Conservation (phyloP, 2,113 vertebrate genomes). For the Saccopteryx bilineata region DNA sequence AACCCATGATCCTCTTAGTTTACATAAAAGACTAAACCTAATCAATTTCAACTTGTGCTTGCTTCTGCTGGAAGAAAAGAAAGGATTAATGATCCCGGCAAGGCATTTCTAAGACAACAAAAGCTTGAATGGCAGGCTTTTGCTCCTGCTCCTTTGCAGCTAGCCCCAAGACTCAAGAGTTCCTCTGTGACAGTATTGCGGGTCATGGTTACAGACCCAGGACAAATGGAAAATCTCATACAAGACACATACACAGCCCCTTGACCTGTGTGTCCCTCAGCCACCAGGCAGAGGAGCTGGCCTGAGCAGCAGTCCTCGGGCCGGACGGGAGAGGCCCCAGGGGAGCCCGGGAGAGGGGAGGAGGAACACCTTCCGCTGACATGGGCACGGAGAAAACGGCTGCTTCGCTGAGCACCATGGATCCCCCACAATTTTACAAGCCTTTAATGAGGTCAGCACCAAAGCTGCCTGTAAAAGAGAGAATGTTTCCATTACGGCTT, state of each 20-base stretch:
- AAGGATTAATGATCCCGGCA: not conserved
- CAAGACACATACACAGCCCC: not conserved
- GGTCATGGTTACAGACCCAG: not conserved
- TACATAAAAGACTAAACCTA: conserved; percentile 21
- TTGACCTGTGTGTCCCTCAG: not conserved
- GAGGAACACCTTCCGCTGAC: not conserved
- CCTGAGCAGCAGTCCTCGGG: not conserved
- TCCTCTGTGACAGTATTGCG: not conserved
- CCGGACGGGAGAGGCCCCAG: not conserved
- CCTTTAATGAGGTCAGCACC: not conserved
- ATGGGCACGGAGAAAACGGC: not conserved
- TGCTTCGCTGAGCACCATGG: not conserved
- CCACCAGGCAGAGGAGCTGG: too few species aligned
- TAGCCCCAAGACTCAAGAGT: not conserved
- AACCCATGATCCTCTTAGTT: conserved; percentile 36
- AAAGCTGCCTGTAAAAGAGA: not conserved
- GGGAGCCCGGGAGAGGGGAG: not conserved
- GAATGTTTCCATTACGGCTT: not conserved
- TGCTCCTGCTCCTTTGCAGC: not conserved
- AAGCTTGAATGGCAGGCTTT: not conserved
- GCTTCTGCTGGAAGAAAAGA: conserved; percentile 12
- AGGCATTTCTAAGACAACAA: conserved; percentile 8
- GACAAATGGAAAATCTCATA: not conserved
- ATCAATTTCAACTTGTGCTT: conserved; percentile 19
- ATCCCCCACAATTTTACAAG: not conserved